Evolutionary conservation across 2,888 invertebrate species (phyloP), one percentile per base, ranked within the genome.

Genomic region (Pterostichus madidus): DNA sequence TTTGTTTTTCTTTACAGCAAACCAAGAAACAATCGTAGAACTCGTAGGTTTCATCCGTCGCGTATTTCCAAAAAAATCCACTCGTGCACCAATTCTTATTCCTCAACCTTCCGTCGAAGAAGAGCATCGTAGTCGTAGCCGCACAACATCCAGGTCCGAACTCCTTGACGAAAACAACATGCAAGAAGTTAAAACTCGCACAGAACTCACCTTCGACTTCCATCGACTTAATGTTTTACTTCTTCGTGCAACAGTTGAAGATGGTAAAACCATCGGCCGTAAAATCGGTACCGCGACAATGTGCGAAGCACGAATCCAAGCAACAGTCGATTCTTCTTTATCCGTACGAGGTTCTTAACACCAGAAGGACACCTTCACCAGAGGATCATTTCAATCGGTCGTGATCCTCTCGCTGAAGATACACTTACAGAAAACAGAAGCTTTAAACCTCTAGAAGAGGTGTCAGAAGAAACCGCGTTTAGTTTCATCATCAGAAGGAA

Each of bases 251-350:
- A 93, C 96, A 0, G 91, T 95, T 87, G 89, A 88, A n/a, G 95
- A 95, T 85, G 94, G 94, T 59, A 91, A 91, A 85, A 90, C 95
- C 75, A 92, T 94, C 39, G 97, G 96, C 0, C 93, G 95, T 85
- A 98, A 98, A 92, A 96, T 98, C 84, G 98, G 98, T 83, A 98
- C 98, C 0, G 97, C 98, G 15, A 98, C 98, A 11, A 94, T 98
- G 93, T 95, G 95, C 84, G 96, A 96, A 88, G 98, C 98, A 0
- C 94, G 95, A 89, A 96, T 98, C 85, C 95, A 97, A 89, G 97
- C 97, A 11, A 95, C 95, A 2, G 90, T 97, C 68, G 88, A 84
- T 83, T 85, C 86, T 24, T 86, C 91, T 84, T 90, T 96, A 84
- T 92, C 93, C 77, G 94, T 97, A 84, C 93, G 95, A 87, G 98